Evolutionary conservation across 2,888 invertebrate species (phyloP).

Genomic region (Cyclophora punctaria): DNA sequence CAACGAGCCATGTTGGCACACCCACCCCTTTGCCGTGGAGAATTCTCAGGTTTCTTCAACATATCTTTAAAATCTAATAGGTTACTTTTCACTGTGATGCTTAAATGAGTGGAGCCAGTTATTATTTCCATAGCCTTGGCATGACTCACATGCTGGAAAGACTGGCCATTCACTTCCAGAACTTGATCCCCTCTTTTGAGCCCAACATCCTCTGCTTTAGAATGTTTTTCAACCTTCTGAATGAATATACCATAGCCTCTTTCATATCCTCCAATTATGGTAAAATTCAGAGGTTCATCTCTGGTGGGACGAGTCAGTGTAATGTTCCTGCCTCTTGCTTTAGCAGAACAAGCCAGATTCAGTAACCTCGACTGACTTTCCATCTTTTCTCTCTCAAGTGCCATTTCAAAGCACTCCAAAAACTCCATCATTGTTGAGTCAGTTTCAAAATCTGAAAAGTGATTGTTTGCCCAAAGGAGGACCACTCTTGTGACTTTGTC

Average conservation of each 20-base stretch:
- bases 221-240: conserved; percentile 92
- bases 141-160: conserved; percentile 94
- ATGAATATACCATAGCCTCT: conserved; percentile 95
- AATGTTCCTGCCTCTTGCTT: conserved; percentile 93
- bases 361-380: conserved; percentile 86
- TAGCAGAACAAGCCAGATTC: conserved; percentile 98
- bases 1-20: conserved; percentile 80
- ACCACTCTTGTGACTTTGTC: conserved; percentile 96
- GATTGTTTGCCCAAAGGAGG: conserved; percentile 98
- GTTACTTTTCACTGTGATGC: conserved; percentile 97
- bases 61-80: conserved; percentile 87
- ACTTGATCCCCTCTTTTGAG: conserved; percentile 98
- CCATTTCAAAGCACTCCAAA: conserved; percentile 91
- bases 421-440: conserved; percentile 98
- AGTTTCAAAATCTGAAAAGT: conserved; percentile 98
- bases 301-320: conserved; percentile 93
- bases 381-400: conserved; percentile 89
- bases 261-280: conserved; percentile 95
- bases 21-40: conserved; percentile 80
- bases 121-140: conserved; percentile 94
- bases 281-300: conserved; percentile 95
- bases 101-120: conserved; percentile 94
- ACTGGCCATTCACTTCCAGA: conserved; percentile 97
- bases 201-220: conserved; percentile 96
- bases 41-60: conserved; percentile 83